Evolutionary conservation across 1,140 invertebrate genomes (phyloP).

Genomic region (Brachionus sp.): DNA sequence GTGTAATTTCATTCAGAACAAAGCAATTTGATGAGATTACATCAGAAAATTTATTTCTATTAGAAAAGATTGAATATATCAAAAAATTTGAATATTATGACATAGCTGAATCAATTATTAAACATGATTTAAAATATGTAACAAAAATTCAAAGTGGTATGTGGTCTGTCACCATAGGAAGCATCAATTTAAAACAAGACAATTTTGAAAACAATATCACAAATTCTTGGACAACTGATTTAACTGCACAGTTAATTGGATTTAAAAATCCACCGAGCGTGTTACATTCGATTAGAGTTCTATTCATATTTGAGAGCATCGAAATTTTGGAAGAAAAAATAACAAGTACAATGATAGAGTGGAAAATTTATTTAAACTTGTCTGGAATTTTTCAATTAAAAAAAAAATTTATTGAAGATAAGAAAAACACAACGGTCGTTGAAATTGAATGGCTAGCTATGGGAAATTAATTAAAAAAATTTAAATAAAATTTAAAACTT

Average conservation of each 20-base stretch:
- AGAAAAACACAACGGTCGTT: no score
- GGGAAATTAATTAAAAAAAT: neutral
- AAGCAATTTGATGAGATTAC: neutral
- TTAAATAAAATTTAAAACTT: no score
- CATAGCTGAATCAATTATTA: neutral
- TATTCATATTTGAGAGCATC: neutral
- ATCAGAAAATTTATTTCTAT: neutral
- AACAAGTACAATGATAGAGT: neutral
- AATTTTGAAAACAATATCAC: no score
- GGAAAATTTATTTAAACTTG: neutral
- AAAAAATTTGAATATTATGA: neutral
- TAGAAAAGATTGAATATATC: neutral
- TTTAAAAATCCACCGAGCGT: neutral
- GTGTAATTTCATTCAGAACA: neutral
- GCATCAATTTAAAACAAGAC: no score
- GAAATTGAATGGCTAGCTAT: neutral
- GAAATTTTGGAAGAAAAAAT: neutral
- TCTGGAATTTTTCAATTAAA: neutral
- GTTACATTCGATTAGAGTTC: neutral
- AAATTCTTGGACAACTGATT: no score
- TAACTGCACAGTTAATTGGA: neutral
- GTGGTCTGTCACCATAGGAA: neutral
- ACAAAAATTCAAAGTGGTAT: neutral
- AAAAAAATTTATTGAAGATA: no score
- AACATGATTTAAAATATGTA: neutral